Percentiles rank a stretch among this genome's conserved stretches.
Conservation (phyloP, 2,113 vertebrate species). For the Ploceus nigricollis region DNA sequence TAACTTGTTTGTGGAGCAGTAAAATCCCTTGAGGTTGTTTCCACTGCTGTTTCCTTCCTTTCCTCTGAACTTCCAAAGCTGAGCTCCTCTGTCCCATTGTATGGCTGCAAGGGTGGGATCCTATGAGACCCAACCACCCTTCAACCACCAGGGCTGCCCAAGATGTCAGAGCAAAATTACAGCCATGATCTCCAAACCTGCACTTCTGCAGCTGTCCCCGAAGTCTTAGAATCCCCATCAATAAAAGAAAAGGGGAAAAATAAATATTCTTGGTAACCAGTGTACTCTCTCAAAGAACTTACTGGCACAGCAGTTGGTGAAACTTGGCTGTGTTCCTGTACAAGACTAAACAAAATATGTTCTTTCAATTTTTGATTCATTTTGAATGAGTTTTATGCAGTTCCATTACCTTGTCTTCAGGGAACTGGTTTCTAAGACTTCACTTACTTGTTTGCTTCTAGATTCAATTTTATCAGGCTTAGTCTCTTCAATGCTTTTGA, state of each 20-base stretch:
- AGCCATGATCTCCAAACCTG: not conserved
- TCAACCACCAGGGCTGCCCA: not conserved
- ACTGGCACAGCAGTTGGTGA: not conserved
- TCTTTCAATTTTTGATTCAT: not conserved
- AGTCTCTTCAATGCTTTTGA: not conserved
- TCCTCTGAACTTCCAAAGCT: not conserved
- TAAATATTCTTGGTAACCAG: not conserved
- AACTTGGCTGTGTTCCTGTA: not conserved
- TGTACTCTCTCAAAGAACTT: not conserved
- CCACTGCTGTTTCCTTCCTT: not conserved
- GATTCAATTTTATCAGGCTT: not conserved
- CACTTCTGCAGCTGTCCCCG: not conserved
- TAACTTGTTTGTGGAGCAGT: not conserved
- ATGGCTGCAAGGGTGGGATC: not conserved
- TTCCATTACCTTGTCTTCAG: not conserved
- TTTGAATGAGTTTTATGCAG: not conserved
- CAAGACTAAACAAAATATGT: not conserved
- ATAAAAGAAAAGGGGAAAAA: not conserved
- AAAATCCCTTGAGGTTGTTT: not conserved
- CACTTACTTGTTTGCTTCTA: not conserved
- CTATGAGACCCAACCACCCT: not conserved
- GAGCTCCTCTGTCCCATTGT: not conserved
- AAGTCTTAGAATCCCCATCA: not conserved
- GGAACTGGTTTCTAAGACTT: not conserved
- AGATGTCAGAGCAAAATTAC: not conserved